Base-by-base conservation (phyloP, 2,888 invertebrate species). In the Leucozona laternaria region DNA sequence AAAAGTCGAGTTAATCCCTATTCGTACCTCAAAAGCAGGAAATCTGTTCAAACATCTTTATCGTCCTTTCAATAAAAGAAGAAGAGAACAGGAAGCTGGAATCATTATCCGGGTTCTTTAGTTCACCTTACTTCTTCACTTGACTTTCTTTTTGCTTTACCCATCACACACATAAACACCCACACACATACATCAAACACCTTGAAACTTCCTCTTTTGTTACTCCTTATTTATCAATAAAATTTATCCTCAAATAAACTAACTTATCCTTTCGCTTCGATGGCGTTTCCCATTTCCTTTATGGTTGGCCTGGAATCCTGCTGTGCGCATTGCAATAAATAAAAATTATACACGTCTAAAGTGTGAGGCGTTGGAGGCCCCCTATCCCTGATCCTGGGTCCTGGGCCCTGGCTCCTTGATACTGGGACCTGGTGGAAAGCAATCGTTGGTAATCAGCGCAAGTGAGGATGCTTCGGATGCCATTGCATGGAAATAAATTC, bases 221-320 rank as follows among this genome's bases (percentile, higher is more conserved):
- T 50, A n/a, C 25, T 45, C 71, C 85, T 70, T 81, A 78, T 81
- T 86, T 86, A 81, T 86, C 86, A 78, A 81, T 86, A 85, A 85
- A 85, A 77, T 85, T 71, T 81, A 77, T 85, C 73, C 73, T 77
- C 57, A 81, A 85, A 85, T 85, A 86, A 86, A 81, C 86, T 78
- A 86, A 86, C 86, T 86, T 81, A 81, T 86, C 81, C 78, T 82
- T 78, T 73, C 78, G 78, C 86, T 81, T 45, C 73, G 78, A 78
- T 86, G 81, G 62, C 71, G 22, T 80, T 81, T 78, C 70, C 78
- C 81, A 78, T 81, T 81, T 86, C 86, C 81, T 80, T 40, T 68
- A 53, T 71, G 70, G 48, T 50, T 73, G 58, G 60, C 45, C 78
- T 60, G 78, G 45, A 62, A 75, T 79, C 68, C 73, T 62, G 68